Evolutionary conservation across 2,113 vertebrate genomes (phyloP).

Genomic region (Podiceps cristatus): DNA sequence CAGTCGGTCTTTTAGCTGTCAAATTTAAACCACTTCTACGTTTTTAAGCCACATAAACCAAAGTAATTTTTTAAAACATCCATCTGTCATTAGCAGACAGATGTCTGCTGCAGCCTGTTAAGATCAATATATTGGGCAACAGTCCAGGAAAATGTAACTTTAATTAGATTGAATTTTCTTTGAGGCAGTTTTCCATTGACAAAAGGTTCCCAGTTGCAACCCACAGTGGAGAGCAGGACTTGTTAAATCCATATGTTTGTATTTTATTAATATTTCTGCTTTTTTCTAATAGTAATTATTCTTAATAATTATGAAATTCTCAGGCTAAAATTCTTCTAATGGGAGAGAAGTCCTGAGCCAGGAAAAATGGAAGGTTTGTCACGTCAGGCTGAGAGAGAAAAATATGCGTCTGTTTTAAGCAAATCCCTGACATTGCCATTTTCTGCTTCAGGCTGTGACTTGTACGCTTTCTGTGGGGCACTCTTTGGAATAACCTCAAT

Average conservation of each 20-base stretch:
- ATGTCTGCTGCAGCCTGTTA: not conserved
- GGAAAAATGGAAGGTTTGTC: not conserved
- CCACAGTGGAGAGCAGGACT: not conserved
- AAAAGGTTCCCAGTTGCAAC: not conserved
- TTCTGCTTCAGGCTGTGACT: constrained; percentile 65
- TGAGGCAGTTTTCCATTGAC: constrained; percentile 70
- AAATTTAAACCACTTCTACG: not conserved
- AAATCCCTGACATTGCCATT: not conserved
- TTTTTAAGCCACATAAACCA: constrained; percentile 1
- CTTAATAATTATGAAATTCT: not conserved
- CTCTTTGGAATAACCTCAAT: constrained; percentile 78
- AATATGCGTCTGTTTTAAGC: not conserved
- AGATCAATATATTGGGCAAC: constrained; percentile 56
- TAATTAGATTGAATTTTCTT: constrained; percentile 64
- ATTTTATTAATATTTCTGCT: not conserved
- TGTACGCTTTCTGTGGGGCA: constrained; percentile 76
- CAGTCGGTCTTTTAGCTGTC: not conserved
- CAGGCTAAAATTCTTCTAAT: not conserved
- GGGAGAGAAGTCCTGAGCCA: not conserved
- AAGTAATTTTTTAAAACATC: not conserved
- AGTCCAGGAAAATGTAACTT: constrained; percentile 65
- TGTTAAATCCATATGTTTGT: not conserved
- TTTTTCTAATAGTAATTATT: not conserved
- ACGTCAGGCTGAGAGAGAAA: not conserved
- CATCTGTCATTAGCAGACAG: not conserved